Evolutionary conservation across 2,888 invertebrate genomes (phyloP), one percentile per base, ranked within the genome.

Genomic region (Hypsopygia costalis): DNA sequence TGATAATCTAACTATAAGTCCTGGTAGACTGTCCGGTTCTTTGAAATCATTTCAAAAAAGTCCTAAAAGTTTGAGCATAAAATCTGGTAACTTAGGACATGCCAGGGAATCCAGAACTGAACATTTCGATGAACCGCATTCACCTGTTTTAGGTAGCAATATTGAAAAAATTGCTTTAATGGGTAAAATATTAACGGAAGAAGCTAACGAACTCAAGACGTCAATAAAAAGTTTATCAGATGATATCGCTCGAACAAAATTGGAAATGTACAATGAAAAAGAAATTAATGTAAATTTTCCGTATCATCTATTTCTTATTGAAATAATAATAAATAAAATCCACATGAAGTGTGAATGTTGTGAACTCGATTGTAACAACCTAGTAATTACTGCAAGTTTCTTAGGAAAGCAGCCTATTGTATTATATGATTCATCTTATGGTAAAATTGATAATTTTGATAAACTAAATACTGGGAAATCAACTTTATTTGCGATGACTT

Each of bases 321-420:
- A 88, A 71, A 59, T 88, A 27, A 76, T 88, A 28, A 65, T 88
- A 27, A 88, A 87, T 55, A 87, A 81, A 67, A 87, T 88, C 42
- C 74, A 82, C 45, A 87, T 87, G 87, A 88, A 87, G 46, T 88
- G 87, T 51, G 87, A 88, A 51, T 87, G 87, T 57, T 87, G 87
- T 46, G 81, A 86, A 44, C 58, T 86, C 29, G 81, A 82, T 54
- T 75, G 63, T 41, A 82, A 82, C 44, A 86, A 86, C 57, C 67
- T 88, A 37, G 76, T 86, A 1, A 85, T 88, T 46, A 62, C 78
- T 8, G 85, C 83, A 16, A 56, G 63, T 20, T 88, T 87, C 58
- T 61, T 88, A 33, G 85, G 82, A 2, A 88, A 87, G 53, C 67
- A 57, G 40, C 87, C 86, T 0, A 75, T 88, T 39, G 55, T 76